A percentile compares a stretch with the other conserved stretches of the same genome.
These are phyloP conservation scores for Slavum lentiscoides DNA, from an alignment of 2,888 invertebrate genomes.

Conservation along the genomic window DNA sequence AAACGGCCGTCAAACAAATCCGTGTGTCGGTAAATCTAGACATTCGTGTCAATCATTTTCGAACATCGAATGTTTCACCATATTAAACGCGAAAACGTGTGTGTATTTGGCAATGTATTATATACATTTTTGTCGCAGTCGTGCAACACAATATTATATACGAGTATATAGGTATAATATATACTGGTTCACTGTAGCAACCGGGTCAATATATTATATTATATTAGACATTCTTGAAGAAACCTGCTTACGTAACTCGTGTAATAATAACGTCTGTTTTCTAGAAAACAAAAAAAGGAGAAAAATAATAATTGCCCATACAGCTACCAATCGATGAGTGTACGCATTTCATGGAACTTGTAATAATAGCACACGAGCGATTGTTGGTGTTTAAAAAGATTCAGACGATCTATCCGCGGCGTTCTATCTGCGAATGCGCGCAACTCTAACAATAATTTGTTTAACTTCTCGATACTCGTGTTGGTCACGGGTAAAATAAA, in stretches of 20 bases:
- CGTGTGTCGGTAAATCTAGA: neutral
- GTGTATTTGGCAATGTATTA: conserved; percentile 10
- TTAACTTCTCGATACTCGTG: too few relatives aligned
- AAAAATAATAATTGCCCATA: too few relatives aligned
- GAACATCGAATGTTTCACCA: neutral
- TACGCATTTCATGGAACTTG: neutral
- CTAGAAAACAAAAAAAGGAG: neutral
- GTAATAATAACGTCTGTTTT: neutral
- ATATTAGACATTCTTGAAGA: neutral
- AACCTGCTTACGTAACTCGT: conserved; percentile 4
- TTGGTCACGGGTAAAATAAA: too few relatives aligned
- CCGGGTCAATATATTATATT: neutral
- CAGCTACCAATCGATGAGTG: too few relatives aligned
- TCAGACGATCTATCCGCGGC: too few relatives aligned
- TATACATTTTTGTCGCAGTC: neutral
- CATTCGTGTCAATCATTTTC: neutral
- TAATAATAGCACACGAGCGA: neutral
- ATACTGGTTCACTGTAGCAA: neutral
- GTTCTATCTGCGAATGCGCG: neutral
- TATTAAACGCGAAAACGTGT: neutral
- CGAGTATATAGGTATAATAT: too few relatives aligned
- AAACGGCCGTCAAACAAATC: too few relatives aligned
- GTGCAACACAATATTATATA: neutral
- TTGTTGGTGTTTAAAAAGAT: neutral
- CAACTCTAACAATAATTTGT: too few relatives aligned